Conservation (phyloP, 2,888 invertebrate species). For the Steromphala cineraria region DNA sequence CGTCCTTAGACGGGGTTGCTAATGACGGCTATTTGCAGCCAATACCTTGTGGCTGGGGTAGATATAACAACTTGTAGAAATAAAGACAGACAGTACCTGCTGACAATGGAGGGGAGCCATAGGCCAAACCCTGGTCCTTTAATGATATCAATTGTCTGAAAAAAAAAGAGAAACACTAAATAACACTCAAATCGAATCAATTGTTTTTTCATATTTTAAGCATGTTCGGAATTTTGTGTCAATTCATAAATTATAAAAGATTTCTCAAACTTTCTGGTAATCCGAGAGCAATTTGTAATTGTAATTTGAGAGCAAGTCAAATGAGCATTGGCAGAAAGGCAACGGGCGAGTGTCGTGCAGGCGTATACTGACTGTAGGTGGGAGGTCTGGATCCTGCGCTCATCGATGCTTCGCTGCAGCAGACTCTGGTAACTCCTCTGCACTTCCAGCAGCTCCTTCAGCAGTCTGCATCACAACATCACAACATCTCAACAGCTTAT, state of each 20-base stretch:
- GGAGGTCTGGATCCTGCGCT: constrained; percentile 82
- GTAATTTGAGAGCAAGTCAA: too few relatives aligned
- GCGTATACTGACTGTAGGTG: constrained; percentile 75
- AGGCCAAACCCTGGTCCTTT: neutral
- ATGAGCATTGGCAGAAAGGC: too few relatives aligned
- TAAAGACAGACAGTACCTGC: neutral
- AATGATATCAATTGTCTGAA: neutral
- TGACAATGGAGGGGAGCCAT: neutral
- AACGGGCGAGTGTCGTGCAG: too few relatives aligned
- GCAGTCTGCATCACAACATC: constrained; percentile 77
- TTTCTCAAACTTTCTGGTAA: too few relatives aligned
- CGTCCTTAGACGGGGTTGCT: too few relatives aligned
- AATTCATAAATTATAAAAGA: too few relatives aligned
- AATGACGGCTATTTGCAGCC: too few relatives aligned
- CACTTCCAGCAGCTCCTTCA: constrained; percentile 85
- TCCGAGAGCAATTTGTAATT: too few relatives aligned
- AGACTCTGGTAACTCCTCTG: constrained; percentile 85
- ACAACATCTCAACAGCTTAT: neutral
- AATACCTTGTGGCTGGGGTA: too few relatives aligned
- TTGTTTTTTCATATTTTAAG: too few relatives aligned
- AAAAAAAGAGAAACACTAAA: neutral
- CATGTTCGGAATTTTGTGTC: too few relatives aligned
- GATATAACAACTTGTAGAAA: too few relatives aligned
- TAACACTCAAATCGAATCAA: neutral
- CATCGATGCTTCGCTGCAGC: constrained; percentile 83